phyloP scores from a whole-genome alignment of 2,888 invertebrate species.

The Eupithecia subumbrata region DNA sequence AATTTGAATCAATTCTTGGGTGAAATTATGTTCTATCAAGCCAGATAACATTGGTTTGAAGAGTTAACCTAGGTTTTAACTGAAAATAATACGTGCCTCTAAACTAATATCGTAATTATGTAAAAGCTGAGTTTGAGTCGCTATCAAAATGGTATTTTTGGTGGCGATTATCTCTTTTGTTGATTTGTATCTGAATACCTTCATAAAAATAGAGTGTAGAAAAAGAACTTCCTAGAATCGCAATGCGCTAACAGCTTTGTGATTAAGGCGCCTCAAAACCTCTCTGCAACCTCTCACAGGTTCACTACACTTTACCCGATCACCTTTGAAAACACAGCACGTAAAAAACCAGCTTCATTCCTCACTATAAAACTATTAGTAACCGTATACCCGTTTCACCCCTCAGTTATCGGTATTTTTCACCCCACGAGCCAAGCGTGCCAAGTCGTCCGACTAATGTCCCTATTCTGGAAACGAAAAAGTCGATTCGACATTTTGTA shows the following conservation, averaged over 20 bases:
- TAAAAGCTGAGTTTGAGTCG: background rate
- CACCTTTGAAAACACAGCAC: slow-evolving; percentile 29
- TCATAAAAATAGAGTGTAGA: background rate
- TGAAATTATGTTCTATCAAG: slow-evolving; percentile 10
- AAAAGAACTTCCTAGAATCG: background rate
- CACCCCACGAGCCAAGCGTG: slow-evolving; percentile 51
- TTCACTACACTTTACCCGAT: background rate
- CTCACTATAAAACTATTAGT: slow-evolving; percentile 42
- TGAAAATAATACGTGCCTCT: background rate
- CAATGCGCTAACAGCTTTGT: background rate
- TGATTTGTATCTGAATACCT: background rate
- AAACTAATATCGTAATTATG: background rate
- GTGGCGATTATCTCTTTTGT: background rate
- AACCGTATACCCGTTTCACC: slow-evolving; percentile 45
- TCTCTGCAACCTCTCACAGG: slow-evolving; percentile 4
- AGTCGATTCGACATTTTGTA: slow-evolving; percentile 22
- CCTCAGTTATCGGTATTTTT: slow-evolving; percentile 61
- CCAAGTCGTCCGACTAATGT: slow-evolving; percentile 54
- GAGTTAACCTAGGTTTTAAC: background rate
- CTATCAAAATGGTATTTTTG: background rate
- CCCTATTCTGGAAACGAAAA: slow-evolving; percentile 51
- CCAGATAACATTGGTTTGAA: background rate
- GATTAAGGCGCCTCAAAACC: background rate
- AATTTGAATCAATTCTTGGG: slow-evolving; percentile 26
- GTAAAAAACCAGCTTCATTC: slow-evolving; percentile 24